Percentiles rank a stretch among this genome's conserved stretches.
phyloP scores from a whole-genome alignment of 2,113 vertebrate genomes.

The Campylorhamphus procurvoides region DNA sequence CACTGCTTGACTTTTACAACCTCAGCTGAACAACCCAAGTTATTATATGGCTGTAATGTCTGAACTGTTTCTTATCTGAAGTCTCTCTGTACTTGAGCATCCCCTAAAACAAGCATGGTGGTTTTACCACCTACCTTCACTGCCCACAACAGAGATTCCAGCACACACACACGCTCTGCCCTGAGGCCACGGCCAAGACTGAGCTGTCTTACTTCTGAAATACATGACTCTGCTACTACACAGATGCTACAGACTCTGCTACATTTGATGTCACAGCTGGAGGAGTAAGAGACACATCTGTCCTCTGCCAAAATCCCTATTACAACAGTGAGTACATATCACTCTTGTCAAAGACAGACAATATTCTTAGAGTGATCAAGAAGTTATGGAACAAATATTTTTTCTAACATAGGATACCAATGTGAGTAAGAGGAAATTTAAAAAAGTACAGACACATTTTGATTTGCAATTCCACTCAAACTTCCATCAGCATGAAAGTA shows the following conservation, averaged over 20 bases:
- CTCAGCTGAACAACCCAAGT: background rate
- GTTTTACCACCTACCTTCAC: background rate
- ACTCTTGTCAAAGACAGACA: rapidly evolving
- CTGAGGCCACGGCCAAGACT: background rate
- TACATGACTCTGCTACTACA: rapidly evolving
- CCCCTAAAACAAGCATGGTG: background rate
- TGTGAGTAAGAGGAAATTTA: background rate
- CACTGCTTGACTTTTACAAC: background rate
- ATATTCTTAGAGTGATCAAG: background rate
- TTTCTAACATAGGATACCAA: background rate
- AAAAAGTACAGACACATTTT: background rate
- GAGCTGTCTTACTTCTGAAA: background rate
- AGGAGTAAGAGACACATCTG: background rate
- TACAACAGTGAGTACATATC: rapidly evolving
- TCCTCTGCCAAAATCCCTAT: background rate
- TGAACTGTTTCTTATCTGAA: background rate
- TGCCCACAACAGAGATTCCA: background rate
- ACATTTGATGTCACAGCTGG: background rate
- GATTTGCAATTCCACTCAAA: background rate
- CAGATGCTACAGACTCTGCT: too few relatives aligned
- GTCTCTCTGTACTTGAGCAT: background rate
- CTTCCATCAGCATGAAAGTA: background rate
- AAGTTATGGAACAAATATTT: background rate
- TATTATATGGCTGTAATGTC: background rate
- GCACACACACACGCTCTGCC: background rate